Evolutionary conservation across 2,797 vertebrate genomes (phyloP).

Genomic region (Tenualosa thibaudeaui): DNA sequence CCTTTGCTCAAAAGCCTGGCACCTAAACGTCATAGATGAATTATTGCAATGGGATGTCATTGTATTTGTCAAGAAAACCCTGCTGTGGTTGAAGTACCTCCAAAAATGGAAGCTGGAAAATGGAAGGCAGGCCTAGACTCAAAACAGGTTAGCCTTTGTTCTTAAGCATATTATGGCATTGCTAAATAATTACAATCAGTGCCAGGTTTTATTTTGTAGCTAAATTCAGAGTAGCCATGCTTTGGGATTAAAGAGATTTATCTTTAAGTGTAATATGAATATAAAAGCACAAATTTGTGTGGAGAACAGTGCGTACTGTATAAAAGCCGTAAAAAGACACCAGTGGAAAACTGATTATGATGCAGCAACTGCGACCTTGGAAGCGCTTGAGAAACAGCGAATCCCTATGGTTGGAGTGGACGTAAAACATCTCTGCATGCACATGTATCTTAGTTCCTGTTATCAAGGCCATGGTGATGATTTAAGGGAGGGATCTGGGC

Average conservation of each 20-base stretch:
- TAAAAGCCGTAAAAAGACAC: background rate
- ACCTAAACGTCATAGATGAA: background rate
- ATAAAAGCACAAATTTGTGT: background rate
- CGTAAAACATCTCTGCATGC: background rate
- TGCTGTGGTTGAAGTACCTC: background rate
- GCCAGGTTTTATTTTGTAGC: background rate
- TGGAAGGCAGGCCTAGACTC: background rate
- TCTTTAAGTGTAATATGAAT: background rate
- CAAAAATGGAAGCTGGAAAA: background rate
- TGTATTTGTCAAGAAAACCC: background rate
- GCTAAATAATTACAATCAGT: background rate
- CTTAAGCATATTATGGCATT: background rate
- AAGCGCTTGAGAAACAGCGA: background rate
- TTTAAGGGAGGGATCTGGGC: background rate
- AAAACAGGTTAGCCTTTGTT: background rate
- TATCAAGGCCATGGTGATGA: background rate
- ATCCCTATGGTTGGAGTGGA: background rate
- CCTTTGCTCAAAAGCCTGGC: background rate
- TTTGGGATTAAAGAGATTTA: background rate
- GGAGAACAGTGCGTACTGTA: background rate
- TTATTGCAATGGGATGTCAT: background rate
- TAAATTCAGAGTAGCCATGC: background rate
- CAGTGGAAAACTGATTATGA: background rate
- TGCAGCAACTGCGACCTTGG: background rate
- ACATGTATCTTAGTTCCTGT: conserved; percentile 5